These are phyloP conservation scores for Hepsetus odoe DNA, from an alignment of 2,113 vertebrate genomes.

Conservation along the genomic window DNA sequence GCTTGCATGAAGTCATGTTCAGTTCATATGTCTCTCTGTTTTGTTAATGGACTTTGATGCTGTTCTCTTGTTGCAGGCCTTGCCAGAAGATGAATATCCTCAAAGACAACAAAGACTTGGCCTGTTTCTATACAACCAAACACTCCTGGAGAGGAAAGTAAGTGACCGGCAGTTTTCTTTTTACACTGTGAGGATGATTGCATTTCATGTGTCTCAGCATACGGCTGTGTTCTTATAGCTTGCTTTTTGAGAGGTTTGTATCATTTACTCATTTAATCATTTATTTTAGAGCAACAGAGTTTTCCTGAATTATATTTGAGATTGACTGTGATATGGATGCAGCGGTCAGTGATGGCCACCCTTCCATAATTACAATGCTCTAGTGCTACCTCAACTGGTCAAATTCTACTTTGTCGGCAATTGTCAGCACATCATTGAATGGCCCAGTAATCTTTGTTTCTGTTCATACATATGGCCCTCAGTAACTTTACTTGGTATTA, in stretches of 20 bases:
- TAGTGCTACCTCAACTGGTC: no score
- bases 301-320: no score
- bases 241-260: background rate
- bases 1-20: background rate
- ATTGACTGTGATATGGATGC: no score
- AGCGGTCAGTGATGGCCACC: no score
- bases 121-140: slow-evolving; percentile 99
- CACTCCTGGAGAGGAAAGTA: slow-evolving; percentile 99
- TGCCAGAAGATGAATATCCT: slow-evolving; percentile 96
- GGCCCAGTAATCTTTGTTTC: no score
- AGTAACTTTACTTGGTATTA: no score
- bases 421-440: no score
- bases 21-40: background rate
- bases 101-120: slow-evolving; percentile 98
- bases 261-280: no score
- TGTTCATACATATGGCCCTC: no score
- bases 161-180: slow-evolving; percentile 63
- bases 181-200: background rate
- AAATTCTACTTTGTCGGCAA: no score
- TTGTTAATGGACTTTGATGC: background rate
- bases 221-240: background rate
- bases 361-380: no score
- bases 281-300: no score
- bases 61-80: slow-evolving; percentile 74
- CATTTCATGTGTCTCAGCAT: slow-evolving; percentile 9